Evolutionary conservation across 2,113 vertebrate species (phyloP).

Genomic region (Toxotes chatareus): DNA sequence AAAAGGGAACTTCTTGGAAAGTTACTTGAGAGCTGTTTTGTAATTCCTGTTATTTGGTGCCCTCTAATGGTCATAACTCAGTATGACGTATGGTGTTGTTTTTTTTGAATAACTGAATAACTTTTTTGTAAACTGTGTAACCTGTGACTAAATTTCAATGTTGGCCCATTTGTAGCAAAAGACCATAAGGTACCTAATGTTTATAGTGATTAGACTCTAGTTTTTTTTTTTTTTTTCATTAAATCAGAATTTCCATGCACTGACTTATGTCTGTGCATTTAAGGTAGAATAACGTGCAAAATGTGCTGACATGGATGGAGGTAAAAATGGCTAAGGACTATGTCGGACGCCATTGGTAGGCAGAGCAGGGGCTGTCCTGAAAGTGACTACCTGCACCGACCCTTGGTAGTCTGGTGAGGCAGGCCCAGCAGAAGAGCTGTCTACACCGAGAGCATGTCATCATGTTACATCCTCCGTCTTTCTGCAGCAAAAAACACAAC

Average conservation of each 20-base stretch:
- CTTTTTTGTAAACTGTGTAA: too few relatives aligned
- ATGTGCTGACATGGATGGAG: neutral
- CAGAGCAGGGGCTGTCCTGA: neutral
- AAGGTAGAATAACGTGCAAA: neutral
- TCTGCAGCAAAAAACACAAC: constrained; percentile 60
- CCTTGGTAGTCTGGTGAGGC: neutral
- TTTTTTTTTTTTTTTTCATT: neutral
- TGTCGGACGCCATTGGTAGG: rapidly evolving
- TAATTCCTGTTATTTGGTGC: constrained; percentile 14
- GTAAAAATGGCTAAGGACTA: neutral
- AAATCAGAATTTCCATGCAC: neutral
- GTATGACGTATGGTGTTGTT: neutral
- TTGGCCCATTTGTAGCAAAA: too few relatives aligned
- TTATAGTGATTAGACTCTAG: neutral
- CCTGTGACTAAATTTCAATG: too few relatives aligned
- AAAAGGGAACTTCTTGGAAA: neutral
- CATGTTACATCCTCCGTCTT: constrained; percentile 40
- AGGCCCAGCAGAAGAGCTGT: constrained; percentile 25
- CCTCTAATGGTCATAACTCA: constrained; percentile 18
- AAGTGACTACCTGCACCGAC: rapidly evolving
- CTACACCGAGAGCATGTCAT: constrained; percentile 52
- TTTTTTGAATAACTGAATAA: neutral
- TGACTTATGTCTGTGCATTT: neutral
- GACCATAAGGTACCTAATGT: neutral
- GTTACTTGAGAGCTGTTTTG: neutral